Evolutionary conservation across 2,113 vertebrate genomes (phyloP), one percentile per base, ranked within the genome.

Genomic region (Platichthys stellatus): DNA sequence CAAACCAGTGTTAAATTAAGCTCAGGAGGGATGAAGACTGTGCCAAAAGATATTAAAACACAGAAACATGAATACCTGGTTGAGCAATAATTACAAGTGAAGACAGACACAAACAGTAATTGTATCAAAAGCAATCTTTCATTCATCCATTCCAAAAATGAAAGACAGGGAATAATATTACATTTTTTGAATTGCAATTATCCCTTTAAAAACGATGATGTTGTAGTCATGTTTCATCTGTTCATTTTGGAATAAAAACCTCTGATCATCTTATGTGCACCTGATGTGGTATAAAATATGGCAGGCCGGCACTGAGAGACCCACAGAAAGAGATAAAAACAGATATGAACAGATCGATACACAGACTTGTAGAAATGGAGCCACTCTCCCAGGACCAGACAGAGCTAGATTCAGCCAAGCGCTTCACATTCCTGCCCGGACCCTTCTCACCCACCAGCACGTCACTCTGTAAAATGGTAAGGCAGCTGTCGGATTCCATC

Each of bases 401-500:
- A 65, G 47, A 69, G 63, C 26, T 75, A 68, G 66, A 81, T 59
- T 28, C 62, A 73, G 83, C 80, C 54, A 15, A 85, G 69, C 26
- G 78, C 65, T 28, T 81, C 68, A 53, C 88, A 88, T 88, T 87
- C 95, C 95, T 96, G 95, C 93, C 92, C 88, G 86, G 95, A 89
- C 95, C 94, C 94, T 95, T 94, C 94, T 96, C 95, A 93, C 83
- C 83, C 94, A 90, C 94, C 92, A 95, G 93, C 95, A 95, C 95
- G 95, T 98, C 97, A 98, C 94, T 95, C 90, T 92, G 95, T 94
- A 97, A 98, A 98, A 97, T 91, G 95, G 96, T 96, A 96, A 95
- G 95, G 95, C 97, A 99, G 97, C 97, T 98, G 97, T 96, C 95
- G 91, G 93, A 94, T 94, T 97, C 96, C 93, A 94, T 99, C 97